These are phyloP conservation scores for Crocidura indochinensis DNA, from an alignment of 2,797 vertebrate species.

Conservation along the genomic window DNA sequence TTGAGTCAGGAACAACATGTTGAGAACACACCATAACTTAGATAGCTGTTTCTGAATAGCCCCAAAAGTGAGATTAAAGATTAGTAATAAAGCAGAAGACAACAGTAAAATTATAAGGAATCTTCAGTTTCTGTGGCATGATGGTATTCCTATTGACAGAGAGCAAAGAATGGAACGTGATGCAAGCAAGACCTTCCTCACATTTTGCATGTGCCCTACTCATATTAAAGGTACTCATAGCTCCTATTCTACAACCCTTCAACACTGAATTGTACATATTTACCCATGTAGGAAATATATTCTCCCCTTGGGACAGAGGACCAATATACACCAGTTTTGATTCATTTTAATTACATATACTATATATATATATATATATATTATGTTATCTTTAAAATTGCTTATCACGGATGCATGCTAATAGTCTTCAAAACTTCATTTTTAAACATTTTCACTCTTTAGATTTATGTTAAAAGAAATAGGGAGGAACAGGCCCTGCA, in stretches of 20 bases:
- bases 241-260: neutral
- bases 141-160: neutral
- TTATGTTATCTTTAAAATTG: conserved; percentile 89
- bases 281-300: conserved; percentile 66
- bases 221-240: neutral
- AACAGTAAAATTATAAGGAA: neutral
- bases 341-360: conserved; percentile 91
- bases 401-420: conserved; percentile 84
- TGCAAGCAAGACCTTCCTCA: neutral
- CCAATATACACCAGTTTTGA: conserved; percentile 81
- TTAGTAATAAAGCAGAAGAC: neutral
- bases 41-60: conserved; percentile 6
- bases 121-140: neutral
- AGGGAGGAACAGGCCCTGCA: conserved; percentile 81
- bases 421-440: conserved; percentile 87
- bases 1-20: neutral
- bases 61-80: neutral
- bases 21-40: neutral
- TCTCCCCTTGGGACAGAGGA: conserved; percentile 76
- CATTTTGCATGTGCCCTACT: neutral
- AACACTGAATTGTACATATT: neutral
- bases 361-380: too few species aligned
- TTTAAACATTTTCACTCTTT: conserved; percentile 89
- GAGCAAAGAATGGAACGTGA: neutral
- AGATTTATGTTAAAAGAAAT: conserved; percentile 86